Evolutionary conservation across 1,140 invertebrate species (phyloP), one percentile per base, ranked within the genome.

Genomic region (Chrysomallon squamiferum): DNA sequence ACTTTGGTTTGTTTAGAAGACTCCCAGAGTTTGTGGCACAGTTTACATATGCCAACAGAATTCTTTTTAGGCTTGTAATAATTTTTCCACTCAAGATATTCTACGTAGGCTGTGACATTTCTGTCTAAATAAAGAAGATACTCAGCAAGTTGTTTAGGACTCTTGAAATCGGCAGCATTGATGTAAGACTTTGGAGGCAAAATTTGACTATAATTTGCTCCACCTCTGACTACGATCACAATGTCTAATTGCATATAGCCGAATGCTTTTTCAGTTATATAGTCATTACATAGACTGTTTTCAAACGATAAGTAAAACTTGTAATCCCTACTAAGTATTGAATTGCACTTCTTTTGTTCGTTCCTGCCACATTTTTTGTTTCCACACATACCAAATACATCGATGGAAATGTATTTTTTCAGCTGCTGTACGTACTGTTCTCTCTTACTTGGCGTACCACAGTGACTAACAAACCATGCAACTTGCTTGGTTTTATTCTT

Each of bases 231-330:
- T 43, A 93, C 84, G 0, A 92, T 91, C 18, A 93, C 88, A 0
- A 91, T 93, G 0, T 74, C n/a, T 18, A 9, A 86, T 47, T 79
- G 58, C 13, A 62, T n/a, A 11, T 27, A 61, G 32, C 50, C 15
- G 81, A 94, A 98, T 81, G 97, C 95, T 82, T 98, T 98, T 81
- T 98, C 96, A 0, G 96, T 97, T 45, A 97, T 93, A 82, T 98
- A 98, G 84, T 98, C 95, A 59, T 90, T 89, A 84, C 96, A 98
- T 77, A 97, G 96, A 0, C 95, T 96, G 85, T 98, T 98, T 86
- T 87, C 86, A 69, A 87, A 87, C 15, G 84, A 50, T 1, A 87
- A 57, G 63, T 87, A 87, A 60, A 78, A 78, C 41, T 75, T 77
- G 49, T 78, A 75, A 1, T 38, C 43, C 5, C 47, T 62, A 27